Conservation (phyloP, 2,797 vertebrate species). For the Hippoglossus hippoglossus region DNA sequence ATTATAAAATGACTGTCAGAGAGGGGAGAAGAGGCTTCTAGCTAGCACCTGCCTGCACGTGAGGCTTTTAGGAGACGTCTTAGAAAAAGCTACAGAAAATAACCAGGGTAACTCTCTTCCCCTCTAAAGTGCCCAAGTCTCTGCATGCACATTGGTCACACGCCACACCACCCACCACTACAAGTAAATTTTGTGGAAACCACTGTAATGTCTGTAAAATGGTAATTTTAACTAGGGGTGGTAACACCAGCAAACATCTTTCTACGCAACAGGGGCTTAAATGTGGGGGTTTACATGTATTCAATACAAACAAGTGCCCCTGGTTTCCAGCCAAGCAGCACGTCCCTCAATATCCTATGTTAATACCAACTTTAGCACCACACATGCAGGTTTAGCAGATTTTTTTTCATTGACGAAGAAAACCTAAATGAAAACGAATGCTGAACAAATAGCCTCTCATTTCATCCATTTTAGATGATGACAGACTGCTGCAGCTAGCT, state of each 20-base stretch:
- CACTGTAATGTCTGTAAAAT: background rate
- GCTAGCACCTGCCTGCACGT: no score
- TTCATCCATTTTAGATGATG: slow-evolving; percentile 7
- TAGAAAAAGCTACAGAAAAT: no score
- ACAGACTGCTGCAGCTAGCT: background rate
- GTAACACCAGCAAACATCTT: background rate
- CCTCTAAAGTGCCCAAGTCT: background rate
- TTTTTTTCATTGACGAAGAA: background rate
- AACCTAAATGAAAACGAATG: background rate
- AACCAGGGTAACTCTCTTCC: no score
- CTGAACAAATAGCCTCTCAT: slow-evolving; percentile 9
- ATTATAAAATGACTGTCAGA: no score
- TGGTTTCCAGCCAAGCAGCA: background rate
- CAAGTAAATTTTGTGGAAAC: background rate
- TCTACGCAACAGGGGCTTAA: background rate
- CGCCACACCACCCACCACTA: background rate
- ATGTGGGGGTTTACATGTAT: background rate
- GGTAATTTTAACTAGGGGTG: background rate
- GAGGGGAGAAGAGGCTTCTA: no score
- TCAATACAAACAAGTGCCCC: background rate
- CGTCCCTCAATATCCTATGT: background rate
- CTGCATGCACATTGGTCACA: background rate
- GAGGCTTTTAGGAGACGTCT: no score
- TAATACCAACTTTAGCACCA: background rate
- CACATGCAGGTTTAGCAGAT: background rate